Base-by-base conservation (phyloP, 2,113 vertebrate species). In the Pyxicephalus adspersus region DNA sequence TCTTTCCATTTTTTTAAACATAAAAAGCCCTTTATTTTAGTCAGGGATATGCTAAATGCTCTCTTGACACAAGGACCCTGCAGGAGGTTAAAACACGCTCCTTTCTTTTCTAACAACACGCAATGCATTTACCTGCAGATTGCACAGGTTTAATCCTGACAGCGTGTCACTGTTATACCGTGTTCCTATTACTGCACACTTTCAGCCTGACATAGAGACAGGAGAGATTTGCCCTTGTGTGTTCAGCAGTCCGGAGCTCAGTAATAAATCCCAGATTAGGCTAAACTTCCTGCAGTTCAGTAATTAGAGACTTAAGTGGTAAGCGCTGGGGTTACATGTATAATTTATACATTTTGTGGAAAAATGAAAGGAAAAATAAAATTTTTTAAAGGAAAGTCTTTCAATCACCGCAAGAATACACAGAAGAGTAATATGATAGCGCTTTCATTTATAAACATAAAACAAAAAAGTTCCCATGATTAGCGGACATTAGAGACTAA, bases 91-190 rank as follows among this genome's bases (percentile, higher is more conserved):
- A 19, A 64, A 65, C 83, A 76, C 57, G 18, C 7, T 72, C 57
- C n/a, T 79, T 25, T 81, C 84, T 83, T 67, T 45, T 84, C 63
- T 79, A 79, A 4, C 38, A 60, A 77, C 64, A 34, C 26, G 50
- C 86, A 38, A 84, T 38, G 82, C 23, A 52, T 28, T 57, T 84
- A 82, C 25, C 31, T 60, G 81, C 74, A 83, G 25, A 74, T 68
- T 73, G 71, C 38, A 23, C 19, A 1, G 63, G 23, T 70, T 13
- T 23, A 68, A 13, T 34, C 16, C 26, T 74, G 60, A 50, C 22
- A 86, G 84, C 29, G 5, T 81, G 85, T 81, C 77, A 85, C 85
- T 77, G 18, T 77, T 63, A 57, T 66, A 11, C 66, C 11, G 84
- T 54, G 73, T 38, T 81, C 79, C 57, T 83, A 78, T 79, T 83